Evolutionary conservation across 2,113 vertebrate genomes (phyloP), one percentile per base, ranked within the genome.

Genomic region (Chloropsis cyanopogon): DNA sequence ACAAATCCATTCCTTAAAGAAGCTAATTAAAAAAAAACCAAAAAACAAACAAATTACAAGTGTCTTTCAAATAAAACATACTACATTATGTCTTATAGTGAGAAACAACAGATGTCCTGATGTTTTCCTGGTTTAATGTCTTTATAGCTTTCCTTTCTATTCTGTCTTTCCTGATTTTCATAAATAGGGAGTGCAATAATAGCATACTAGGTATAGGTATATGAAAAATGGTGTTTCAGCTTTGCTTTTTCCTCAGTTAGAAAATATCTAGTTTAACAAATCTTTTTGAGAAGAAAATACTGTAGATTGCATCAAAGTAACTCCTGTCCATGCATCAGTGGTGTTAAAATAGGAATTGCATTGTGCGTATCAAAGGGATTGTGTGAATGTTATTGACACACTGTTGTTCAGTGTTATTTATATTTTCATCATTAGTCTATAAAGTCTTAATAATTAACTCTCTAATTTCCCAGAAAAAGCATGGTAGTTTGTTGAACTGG

Each of bases 401-500:
- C 20, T 72, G 82, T 91, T 92, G 22, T 89, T 80, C 66, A 61
- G 18, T 89, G 65, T 91, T 97, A 92, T 97, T 98, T 98, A 91
- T 96, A 88, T 97, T 96, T 97, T 96, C 90, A 82, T 97, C 84
- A 97, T 95, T 96, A 95, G 86, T 91, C 92, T 72, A 78, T 95
- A 86, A 97, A 97, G 91, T 96, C 95, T 96, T 97, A 93, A 96
- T 98, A 97, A 98, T 97, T 95, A 96, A 77, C 50, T 90, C 80
- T 96, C 88, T 97, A 92, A 97, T 98, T 98, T 98, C 92, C 95
- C 83, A 92, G 69, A 66, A 84, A 96, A 92, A 93, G 56, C 54
- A 73, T 66, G 57, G 95, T 97, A 97, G 97, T 98, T 97, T 97
- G 97, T 97, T 96, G 95, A 98, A 96, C 91, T 80, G 78, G 49